Percentiles rank a stretch among this genome's conserved stretches.
Evolutionary conservation across 2,888 invertebrate species (phyloP).

Genomic region (Cataglyphis cursor): DNA sequence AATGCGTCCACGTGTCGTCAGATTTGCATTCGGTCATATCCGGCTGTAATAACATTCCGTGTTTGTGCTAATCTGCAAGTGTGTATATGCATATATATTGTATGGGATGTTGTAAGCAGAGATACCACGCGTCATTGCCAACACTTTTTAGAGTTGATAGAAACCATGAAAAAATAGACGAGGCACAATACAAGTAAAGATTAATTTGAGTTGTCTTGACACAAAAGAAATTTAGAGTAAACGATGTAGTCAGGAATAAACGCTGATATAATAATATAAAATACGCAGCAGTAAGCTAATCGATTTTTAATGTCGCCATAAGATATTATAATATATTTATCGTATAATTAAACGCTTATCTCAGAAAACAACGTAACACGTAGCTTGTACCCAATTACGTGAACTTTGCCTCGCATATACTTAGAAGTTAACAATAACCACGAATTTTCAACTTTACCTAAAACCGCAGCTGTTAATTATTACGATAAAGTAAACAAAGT

Average conservation of each 20-base stretch:
- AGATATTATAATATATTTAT: neutral
- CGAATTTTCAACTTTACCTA: conserved; percentile 56
- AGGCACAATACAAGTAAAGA: neutral
- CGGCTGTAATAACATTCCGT: conserved; percentile 24
- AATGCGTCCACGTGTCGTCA: conserved; percentile 48
- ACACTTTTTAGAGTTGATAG: neutral
- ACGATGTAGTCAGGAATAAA: neutral
- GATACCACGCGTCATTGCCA: neutral
- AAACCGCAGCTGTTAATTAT: conserved; percentile 62
- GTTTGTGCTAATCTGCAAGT: neutral
- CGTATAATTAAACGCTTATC: neutral
- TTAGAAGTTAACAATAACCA: conserved; percentile 41
- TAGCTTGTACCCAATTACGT: conserved; percentile 28
- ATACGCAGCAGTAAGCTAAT: neutral
- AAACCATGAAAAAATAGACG: neutral
- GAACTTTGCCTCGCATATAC: conserved; percentile 27
- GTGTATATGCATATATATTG: neutral
- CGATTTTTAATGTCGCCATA: neutral
- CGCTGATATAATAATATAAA: neutral
- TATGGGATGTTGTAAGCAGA: neutral
- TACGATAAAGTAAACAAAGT: conserved; percentile 43
- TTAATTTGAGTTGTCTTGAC: neutral
- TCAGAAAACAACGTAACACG: neutral
- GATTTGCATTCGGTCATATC: conserved; percentile 23
- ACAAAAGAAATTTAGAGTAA: neutral